phyloP scores from a whole-genome alignment of 2,888 invertebrate species.

The Polietes domitor region DNA sequence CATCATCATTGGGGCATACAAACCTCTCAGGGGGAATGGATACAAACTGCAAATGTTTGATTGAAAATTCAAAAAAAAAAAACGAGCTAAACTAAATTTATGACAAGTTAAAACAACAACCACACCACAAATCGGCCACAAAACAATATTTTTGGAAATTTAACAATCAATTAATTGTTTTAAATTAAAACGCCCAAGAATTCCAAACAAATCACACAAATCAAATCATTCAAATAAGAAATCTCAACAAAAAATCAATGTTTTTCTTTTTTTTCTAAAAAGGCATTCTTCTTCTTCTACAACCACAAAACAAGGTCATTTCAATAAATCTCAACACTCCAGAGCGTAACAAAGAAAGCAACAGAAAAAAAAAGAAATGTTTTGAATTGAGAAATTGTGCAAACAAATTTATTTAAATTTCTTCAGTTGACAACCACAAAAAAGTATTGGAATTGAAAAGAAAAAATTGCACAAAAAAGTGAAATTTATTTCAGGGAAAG shows the following conservation, averaged over 20 bases:
- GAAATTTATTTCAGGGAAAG: not conserved
- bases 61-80: not conserved
- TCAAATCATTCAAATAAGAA: not conserved
- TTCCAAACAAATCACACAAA: slow-evolving; percentile 11
- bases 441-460: not conserved
- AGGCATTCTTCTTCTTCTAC: slow-evolving; percentile 32
- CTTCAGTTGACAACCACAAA: not conserved
- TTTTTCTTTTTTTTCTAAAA: not conserved
- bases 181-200: slow-evolving; percentile 50
- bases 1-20: not conserved
- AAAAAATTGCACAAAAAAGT: not conserved
- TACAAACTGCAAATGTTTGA: not conserved
- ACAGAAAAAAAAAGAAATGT: not conserved
- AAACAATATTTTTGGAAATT: slow-evolving; percentile 22
- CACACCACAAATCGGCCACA: not conserved
- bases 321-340: slow-evolving; percentile 51
- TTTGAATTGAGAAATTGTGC: slow-evolving; percentile 3
- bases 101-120: not conserved
- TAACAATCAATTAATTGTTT: slow-evolving; percentile 58
- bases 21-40: not conserved
- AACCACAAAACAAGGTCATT: slow-evolving; percentile 56
- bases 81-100: not conserved
- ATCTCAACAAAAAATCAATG: slow-evolving; percentile 3
- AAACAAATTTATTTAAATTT: slow-evolving; percentile 6
- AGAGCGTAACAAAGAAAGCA: too few species aligned